Evolutionary conservation across 1,140 invertebrate genomes (phyloP).

Genomic region (Drosophila ananassae): DNA sequence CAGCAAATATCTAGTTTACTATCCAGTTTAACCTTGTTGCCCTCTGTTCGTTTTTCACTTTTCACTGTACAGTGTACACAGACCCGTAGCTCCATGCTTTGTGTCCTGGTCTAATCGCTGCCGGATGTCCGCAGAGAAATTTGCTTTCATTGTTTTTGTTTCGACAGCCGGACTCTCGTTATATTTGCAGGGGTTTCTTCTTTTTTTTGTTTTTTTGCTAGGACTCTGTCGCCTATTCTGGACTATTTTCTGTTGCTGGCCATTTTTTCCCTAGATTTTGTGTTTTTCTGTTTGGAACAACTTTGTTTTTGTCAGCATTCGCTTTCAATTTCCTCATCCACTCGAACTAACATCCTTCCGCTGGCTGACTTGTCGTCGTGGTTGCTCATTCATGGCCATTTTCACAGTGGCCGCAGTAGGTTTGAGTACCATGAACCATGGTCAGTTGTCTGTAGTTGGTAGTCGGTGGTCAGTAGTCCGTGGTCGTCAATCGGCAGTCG

Average conservation of each 20-base stretch:
- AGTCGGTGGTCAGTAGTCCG: constrained; percentile 25
- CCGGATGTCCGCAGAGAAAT: constrained; percentile 72
- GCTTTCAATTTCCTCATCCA: constrained; percentile 80
- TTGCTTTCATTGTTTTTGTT: constrained; percentile 76
- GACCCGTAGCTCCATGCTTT: background rate
- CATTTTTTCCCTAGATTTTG: constrained; percentile 4
- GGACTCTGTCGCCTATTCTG: constrained; percentile 40
- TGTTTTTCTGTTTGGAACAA: constrained; percentile 38
- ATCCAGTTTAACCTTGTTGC: no score
- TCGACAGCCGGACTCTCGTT: constrained; percentile 39
- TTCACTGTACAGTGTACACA: constrained; percentile 21
- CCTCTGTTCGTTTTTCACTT: constrained; percentile 86
- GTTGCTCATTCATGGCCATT: constrained; percentile 50
- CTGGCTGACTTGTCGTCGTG: constrained; percentile 69
- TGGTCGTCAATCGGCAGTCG: constrained; percentile 53
- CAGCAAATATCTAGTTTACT: no score
- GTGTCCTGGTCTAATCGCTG: constrained; percentile 63
- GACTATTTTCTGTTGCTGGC: constrained; percentile 30
- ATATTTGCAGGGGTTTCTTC: constrained; percentile 22
- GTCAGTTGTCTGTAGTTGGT: background rate
- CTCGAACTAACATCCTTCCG: constrained; percentile 80
- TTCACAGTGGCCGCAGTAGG: constrained; percentile 29
- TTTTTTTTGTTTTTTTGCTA: no score
- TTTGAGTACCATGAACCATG: constrained; percentile 15
- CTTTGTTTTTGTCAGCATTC: constrained; percentile 76